These are phyloP conservation scores for Dynastes hyllus DNA, from an alignment of 2,888 invertebrate genomes.

Conservation along the genomic window DNA sequence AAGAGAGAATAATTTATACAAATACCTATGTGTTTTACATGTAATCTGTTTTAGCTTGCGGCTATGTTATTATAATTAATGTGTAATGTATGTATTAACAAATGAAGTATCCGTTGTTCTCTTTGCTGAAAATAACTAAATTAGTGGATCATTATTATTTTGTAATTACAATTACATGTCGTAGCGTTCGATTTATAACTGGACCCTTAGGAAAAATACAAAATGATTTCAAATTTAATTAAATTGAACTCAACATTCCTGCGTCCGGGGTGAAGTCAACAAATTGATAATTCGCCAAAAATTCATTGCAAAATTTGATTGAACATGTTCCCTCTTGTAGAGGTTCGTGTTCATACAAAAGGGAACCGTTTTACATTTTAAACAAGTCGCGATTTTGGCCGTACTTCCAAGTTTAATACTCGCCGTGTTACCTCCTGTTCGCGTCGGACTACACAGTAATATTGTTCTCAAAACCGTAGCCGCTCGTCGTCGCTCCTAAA, in stretches of 20 bases:
- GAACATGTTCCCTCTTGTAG: not conserved
- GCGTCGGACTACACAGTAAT: constrained; percentile 1
- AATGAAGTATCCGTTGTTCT: too few relatives aligned
- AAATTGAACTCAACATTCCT: not conserved
- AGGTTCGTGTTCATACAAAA: constrained; percentile 7
- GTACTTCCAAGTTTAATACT: constrained; percentile 16
- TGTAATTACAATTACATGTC: too few relatives aligned
- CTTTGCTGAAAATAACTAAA: too few relatives aligned
- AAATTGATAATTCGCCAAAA: not conserved
- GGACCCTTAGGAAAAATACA: too few relatives aligned
- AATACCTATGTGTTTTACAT: too few relatives aligned
- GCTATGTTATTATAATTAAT: too few relatives aligned
- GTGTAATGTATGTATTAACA: too few relatives aligned
- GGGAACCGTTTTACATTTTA: constrained; percentile 13
- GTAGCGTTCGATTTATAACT: too few relatives aligned
- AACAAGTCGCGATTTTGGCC: constrained; percentile 18
- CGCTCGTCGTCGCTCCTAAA: constrained; percentile 11
- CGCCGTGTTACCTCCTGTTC: not conserved
- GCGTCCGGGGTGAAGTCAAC: not conserved
- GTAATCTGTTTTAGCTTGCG: too few relatives aligned
- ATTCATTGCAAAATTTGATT: not conserved
- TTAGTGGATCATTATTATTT: too few relatives aligned
- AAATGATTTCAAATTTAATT: not conserved
- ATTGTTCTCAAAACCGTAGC: constrained; percentile 6
- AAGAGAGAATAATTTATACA: too few relatives aligned